phyloP scores from a whole-genome alignment of 2,797 vertebrate species.

The Sardinella longiceps region DNA sequence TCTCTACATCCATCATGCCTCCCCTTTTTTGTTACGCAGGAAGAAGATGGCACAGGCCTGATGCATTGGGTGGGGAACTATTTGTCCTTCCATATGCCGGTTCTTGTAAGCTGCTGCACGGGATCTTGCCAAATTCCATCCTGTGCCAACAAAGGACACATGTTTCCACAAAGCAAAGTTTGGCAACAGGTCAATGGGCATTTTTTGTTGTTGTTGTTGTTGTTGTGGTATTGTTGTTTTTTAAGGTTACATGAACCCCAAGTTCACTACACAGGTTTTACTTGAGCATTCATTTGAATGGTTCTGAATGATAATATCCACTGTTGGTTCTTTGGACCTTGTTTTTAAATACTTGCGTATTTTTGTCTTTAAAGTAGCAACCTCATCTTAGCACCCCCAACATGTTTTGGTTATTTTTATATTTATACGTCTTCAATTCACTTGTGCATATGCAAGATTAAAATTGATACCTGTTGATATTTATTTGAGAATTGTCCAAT shows the following conservation, averaged over 20 bases:
- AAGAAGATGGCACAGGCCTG: conserved; percentile 91
- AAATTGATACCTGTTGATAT: background rate
- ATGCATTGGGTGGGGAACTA: conserved; percentile 86
- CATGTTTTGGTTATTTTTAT: conserved; percentile 2
- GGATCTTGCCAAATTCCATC: conserved; percentile 85
- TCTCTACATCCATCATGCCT: conserved; percentile 82
- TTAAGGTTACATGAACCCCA: background rate
- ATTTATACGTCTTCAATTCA: background rate
- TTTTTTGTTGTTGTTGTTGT: conserved; percentile 23
- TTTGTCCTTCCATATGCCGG: conserved; percentile 95
- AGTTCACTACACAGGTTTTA: background rate
- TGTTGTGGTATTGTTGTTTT: background rate
- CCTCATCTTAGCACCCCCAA: background rate
- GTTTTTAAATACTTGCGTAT: background rate
- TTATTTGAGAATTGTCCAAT: background rate
- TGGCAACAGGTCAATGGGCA: conserved; percentile 61
- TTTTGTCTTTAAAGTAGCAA: background rate
- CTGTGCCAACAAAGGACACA: conserved; percentile 78
- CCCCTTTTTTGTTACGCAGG: conserved; percentile 72
- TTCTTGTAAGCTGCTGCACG: conserved; percentile 88
- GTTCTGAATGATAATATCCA: background rate
- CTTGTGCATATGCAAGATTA: background rate
- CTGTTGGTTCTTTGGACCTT: background rate
- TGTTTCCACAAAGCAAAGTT: conserved; percentile 78
- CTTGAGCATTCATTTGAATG: background rate